These are phyloP conservation scores for Drosophila robusta DNA, from an alignment of 2,888 invertebrate species.

Conservation along the genomic window DNA sequence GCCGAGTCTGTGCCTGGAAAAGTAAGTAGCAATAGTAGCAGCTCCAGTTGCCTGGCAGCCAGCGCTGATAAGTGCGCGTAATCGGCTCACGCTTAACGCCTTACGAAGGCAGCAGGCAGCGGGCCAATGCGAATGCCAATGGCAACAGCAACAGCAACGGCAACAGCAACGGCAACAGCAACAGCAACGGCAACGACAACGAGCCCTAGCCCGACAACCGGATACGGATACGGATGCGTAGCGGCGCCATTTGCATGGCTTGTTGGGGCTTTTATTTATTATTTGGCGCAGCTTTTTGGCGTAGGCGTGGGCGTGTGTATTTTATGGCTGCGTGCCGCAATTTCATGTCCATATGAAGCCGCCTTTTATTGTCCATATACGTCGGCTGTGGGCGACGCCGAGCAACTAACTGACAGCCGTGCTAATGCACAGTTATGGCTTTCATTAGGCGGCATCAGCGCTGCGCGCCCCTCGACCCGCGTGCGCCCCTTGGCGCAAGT, in stretches of 20 bases:
- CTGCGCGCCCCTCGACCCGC: background rate
- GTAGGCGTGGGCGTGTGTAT: conserved; percentile 29
- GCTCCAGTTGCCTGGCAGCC: conserved; percentile 38
- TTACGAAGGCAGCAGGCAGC: conserved; percentile 23
- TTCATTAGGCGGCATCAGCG: conserved; percentile 50
- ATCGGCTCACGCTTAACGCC: conserved; percentile 78
- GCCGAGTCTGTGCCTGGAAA: conserved; percentile 24
- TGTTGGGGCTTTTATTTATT: conserved; percentile 65
- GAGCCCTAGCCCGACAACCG: conserved; percentile 23
- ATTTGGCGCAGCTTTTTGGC: conserved; percentile 45
- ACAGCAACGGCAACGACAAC: conserved; percentile 9
- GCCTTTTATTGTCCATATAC: conserved; percentile 57
- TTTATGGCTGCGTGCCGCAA: conserved; percentile 66
- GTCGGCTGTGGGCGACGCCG: background rate
- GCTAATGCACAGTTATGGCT: conserved; percentile 62
- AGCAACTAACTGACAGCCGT: conserved; percentile 41
- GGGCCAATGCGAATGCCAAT: conserved; percentile 15
- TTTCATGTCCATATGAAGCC: conserved; percentile 67
- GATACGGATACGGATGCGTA: conserved; percentile 63
- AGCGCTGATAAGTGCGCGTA: conserved; percentile 70
- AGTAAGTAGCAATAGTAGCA: conserved; percentile 42
- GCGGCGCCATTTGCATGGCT: conserved; percentile 61
- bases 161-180: conserved; percentile 8
- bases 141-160: conserved; percentile 11
- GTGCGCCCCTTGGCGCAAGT: conserved; percentile 13